These are phyloP conservation scores for Oscheius myriophilus DNA, from an alignment of 2,888 invertebrate species.

Conservation along the genomic window DNA sequence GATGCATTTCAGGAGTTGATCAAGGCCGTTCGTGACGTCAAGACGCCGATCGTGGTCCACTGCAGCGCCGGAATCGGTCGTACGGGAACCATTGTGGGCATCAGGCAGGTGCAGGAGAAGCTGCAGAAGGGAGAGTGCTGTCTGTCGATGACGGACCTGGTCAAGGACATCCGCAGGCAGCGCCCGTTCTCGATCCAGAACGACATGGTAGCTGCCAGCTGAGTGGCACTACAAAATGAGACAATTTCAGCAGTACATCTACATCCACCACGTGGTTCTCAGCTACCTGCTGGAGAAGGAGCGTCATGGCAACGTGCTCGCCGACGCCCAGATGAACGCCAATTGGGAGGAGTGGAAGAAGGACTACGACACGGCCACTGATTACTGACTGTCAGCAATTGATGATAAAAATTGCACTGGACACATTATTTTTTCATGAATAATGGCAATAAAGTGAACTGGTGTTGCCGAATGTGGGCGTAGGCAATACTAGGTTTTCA, in stretches of 20 bases:
- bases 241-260: constrained; percentile 47
- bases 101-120: constrained; percentile 50
- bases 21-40: constrained; percentile 38
- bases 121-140: constrained; percentile 38
- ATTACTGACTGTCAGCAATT: no score
- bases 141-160: constrained; percentile 37
- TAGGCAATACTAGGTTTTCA: no score
- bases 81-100: constrained; percentile 57
- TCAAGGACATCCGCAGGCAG: constrained; percentile 51
- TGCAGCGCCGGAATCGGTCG: constrained; percentile 60
- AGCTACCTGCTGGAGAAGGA: constrained; percentile 54
- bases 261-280: constrained; percentile 60
- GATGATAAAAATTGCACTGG: no score
- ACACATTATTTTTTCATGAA: no score
- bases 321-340: constrained; percentile 27
- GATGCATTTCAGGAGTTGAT: constrained; percentile 29
- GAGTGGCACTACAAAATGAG: no score
- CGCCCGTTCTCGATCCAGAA: constrained; percentile 59
- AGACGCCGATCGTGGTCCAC: constrained; percentile 57
- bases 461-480: no score
- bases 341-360: constrained; percentile 47
- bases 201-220: constrained; percentile 10
- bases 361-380: constrained; percentile 40
- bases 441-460: no score
- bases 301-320: constrained; percentile 19